Evolutionary conservation across 2,888 invertebrate species (phyloP).

Genomic region (Pyrrhia umbra): DNA sequence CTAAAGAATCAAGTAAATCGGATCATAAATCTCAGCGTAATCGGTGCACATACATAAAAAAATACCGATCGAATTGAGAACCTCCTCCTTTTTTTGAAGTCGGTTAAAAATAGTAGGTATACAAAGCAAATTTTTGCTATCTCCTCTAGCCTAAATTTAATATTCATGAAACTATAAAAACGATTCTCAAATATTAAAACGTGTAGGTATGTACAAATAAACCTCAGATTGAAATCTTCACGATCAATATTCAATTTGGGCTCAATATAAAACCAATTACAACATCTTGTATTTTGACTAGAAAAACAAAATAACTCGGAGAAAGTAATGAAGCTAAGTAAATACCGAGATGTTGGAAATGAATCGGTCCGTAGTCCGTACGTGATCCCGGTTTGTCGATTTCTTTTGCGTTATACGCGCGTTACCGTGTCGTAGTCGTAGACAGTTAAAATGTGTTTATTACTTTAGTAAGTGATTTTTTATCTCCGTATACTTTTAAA

Average conservation of each 20-base stretch:
- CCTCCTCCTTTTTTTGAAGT: no score
- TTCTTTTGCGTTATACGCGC: background rate
- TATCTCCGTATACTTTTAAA: no score
- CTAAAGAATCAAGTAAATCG: no score
- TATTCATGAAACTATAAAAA: no score
- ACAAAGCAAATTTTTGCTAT: no score
- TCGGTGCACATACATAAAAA: no score
- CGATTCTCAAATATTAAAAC: no score
- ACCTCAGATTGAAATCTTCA: background rate
- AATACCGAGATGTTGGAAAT: conserved; percentile 7
- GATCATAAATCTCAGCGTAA: no score
- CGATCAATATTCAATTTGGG: conserved; percentile 24
- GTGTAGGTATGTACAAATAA: conserved; percentile 13
- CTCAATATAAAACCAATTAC: conserved; percentile 41
- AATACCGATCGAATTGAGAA: no score
- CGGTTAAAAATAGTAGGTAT: no score
- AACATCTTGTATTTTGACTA: conserved; percentile 23
- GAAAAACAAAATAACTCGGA: conserved; percentile 37
- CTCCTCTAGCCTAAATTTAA: no score
- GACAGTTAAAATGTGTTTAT: background rate
- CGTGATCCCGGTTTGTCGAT: conserved; percentile 19
- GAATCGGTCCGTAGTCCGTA: conserved; percentile 26
- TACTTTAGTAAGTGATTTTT: background rate
- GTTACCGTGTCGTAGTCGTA: background rate
- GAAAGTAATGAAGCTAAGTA: conserved; percentile 11